These are phyloP conservation scores for Holacanthella duospinosa DNA, from an alignment of 2,888 invertebrate species.

Conservation along the genomic window DNA sequence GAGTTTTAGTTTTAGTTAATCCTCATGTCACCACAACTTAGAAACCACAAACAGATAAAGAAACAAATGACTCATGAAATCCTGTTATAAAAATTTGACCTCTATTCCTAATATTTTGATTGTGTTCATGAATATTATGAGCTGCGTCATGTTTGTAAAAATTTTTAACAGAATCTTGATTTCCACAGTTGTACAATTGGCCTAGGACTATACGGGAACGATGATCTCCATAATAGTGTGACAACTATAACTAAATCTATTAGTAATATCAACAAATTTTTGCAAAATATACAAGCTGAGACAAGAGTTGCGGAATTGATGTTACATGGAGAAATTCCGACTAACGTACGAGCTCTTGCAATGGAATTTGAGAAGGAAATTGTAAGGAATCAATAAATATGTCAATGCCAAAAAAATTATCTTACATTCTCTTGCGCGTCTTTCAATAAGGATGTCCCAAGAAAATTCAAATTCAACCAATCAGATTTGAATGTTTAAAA, in stretches of 20 bases:
- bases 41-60: no score
- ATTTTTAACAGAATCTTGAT: slow-evolving; percentile 1
- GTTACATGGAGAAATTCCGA: not conserved
- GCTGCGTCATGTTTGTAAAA: no score
- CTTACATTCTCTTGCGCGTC: no score
- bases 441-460: not conserved
- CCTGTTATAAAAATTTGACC: not conserved
- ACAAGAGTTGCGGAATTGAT: not conserved
- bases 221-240: slow-evolving; percentile 83
- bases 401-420: no score
- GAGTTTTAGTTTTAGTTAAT: not conserved
- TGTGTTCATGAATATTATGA: no score
- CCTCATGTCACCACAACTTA: no score
- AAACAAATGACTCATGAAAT: no score
- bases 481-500: no score
- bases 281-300: not conserved
- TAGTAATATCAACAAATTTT: not conserved
- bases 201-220: slow-evolving; percentile 84
- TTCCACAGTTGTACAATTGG: slow-evolving; percentile 63
- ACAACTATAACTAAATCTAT: not conserved
- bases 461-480: not conserved
- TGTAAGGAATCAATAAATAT: not conserved
- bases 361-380: slow-evolving; percentile 5
- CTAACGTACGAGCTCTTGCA: not conserved
- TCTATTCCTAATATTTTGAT: no score